Conservation (phyloP, 2,113 vertebrate species). For the Cettia cetti region DNA sequence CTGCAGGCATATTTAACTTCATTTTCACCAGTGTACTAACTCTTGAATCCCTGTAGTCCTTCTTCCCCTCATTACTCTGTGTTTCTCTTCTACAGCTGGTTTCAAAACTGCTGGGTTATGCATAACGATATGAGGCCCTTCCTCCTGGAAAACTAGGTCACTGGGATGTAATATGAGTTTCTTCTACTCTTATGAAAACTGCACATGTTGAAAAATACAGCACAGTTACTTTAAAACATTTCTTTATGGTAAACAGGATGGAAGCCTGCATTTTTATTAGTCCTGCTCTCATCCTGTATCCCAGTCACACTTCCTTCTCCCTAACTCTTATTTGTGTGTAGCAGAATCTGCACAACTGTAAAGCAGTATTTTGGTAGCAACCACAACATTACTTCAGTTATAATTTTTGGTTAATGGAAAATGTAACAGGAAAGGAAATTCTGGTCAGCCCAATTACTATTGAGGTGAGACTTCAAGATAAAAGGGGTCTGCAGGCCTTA, state of each 20-base stretch:
- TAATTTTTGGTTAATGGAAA: background rate
- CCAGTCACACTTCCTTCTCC: background rate
- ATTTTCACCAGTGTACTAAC: background rate
- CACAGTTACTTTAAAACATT: background rate
- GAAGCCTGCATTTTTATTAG: background rate
- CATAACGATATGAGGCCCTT: background rate
- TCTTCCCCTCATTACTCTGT: background rate
- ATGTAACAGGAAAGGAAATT: background rate
- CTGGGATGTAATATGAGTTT: background rate
- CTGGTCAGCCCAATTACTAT: background rate
- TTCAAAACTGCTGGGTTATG: conserved; percentile 6
- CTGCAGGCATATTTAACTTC: background rate
- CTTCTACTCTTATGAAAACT: background rate
- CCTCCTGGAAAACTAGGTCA: conserved; percentile 3
- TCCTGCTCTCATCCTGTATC: background rate
- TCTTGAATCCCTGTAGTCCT: background rate
- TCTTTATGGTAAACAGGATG: background rate
- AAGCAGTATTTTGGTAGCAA: background rate
- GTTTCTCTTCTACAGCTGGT: background rate
- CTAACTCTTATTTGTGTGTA: background rate
- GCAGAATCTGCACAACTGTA: background rate
- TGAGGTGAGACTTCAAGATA: background rate
- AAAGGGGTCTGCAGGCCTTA: background rate
- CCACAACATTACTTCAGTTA: background rate
- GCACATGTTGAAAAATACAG: background rate